Evolutionary conservation across 2,113 vertebrate species (phyloP).

Genomic region (Macrotus californicus): DNA sequence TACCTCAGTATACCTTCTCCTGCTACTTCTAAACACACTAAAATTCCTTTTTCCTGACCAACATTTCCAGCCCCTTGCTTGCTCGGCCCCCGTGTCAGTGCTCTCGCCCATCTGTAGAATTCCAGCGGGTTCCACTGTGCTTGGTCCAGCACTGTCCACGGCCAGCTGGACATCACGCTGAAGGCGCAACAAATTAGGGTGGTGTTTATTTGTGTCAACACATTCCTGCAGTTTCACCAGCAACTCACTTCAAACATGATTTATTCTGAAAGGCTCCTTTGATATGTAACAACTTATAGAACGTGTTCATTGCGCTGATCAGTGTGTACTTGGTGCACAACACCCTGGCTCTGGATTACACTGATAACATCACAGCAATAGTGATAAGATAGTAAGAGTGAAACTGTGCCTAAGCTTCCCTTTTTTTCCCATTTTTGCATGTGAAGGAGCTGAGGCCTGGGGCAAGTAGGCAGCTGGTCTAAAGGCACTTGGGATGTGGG

Average conservation of each 20-base stretch:
- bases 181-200: not conserved
- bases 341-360: not conserved
- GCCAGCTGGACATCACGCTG: not conserved
- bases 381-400: not conserved
- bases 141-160: not conserved
- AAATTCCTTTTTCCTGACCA: not conserved
- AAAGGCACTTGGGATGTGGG: not conserved
- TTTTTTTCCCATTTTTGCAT: not conserved
- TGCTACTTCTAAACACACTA: not conserved
- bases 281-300: not conserved
- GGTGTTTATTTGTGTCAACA: not conserved
- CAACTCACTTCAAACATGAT: not conserved
- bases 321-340: not conserved
- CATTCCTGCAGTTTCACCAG: not conserved
- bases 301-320: not conserved
- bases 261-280: not conserved
- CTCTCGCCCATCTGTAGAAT: not conserved
- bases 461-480: not conserved
- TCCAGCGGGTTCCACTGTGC: not conserved
- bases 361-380: not conserved
- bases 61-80: not conserved
- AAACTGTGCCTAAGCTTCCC: accelerated
- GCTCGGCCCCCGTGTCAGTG: not conserved
- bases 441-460: not conserved
- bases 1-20: not conserved